These are phyloP conservation scores for Catagonus wagneri DNA, from an alignment of 2,113 vertebrate species.

Conservation along the genomic window DNA sequence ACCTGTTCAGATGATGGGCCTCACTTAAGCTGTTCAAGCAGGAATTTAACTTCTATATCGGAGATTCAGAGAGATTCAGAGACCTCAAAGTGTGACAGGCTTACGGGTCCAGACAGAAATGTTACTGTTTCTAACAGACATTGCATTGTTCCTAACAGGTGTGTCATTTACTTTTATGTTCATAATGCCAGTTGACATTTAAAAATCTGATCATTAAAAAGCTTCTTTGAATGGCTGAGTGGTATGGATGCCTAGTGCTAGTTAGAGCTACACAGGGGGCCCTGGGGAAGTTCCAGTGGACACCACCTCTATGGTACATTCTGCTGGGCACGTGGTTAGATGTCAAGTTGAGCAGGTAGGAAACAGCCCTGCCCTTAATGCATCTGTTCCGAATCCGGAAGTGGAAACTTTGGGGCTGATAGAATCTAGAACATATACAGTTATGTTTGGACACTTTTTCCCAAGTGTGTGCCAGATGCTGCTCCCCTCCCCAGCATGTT, in stretches of 20 bases:
- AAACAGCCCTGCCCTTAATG: background rate
- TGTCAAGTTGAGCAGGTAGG: background rate
- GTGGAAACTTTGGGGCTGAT: background rate
- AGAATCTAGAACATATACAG: background rate
- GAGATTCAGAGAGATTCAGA: too few species aligned
- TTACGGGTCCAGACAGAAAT: background rate
- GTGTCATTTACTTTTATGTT: background rate
- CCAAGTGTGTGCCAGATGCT: background rate
- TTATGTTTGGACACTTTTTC: background rate
- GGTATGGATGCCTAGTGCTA: background rate
- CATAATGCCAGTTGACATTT: background rate
- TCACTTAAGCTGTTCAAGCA: background rate
- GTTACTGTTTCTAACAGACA: conserved; percentile 18
- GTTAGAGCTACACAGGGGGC: background rate
- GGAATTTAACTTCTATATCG: background rate
- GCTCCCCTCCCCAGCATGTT: background rate
- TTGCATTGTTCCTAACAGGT: background rate
- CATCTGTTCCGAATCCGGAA: background rate
- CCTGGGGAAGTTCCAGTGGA: background rate
- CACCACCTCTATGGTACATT: accelerated
- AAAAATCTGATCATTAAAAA: conserved; percentile 9
- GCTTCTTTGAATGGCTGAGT: background rate
- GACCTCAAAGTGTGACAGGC: background rate
- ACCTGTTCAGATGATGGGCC: background rate
- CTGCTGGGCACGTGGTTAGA: background rate